Evolutionary conservation across 2,888 invertebrate species (phyloP).

Genomic region (Phorcus lineatus): DNA sequence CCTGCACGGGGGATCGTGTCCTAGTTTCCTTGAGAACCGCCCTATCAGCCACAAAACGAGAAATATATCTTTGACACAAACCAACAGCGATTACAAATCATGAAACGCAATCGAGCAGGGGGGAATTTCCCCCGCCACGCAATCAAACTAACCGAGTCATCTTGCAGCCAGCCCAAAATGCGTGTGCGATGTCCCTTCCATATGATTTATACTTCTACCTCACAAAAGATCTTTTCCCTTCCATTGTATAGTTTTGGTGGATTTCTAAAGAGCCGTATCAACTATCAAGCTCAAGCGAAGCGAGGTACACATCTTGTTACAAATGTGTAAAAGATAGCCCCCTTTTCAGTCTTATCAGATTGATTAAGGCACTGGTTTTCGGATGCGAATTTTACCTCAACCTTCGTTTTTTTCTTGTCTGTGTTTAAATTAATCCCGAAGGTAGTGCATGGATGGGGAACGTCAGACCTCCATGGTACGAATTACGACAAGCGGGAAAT

Average conservation of each 20-base stretch:
- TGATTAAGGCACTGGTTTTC: not conserved
- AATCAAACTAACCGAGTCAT: no score
- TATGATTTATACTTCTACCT: not conserved
- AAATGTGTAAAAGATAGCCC: slow-evolving; percentile 16
- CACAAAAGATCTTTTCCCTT: not conserved
- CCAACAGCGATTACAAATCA: no score
- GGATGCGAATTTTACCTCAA: not conserved
- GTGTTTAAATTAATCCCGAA: not conserved
- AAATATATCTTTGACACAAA: no score
- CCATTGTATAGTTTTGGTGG: not conserved
- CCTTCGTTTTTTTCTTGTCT: not conserved
- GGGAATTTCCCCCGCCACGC: no score
- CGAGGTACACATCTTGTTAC: slow-evolving; percentile 5
- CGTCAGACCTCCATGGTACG: not conserved
- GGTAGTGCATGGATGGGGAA: not conserved
- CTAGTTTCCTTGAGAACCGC: no score
- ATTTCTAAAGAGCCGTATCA: not conserved
- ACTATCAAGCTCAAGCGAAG: not conserved
- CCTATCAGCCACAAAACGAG: no score
- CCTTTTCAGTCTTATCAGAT: slow-evolving; percentile 11
- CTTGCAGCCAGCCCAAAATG: not conserved
- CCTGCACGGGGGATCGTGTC: no score
- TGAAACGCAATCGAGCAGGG: no score
- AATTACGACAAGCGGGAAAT: not conserved
- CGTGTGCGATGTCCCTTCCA: not conserved